Evolutionary conservation across 2,888 invertebrate genomes (phyloP).

Genomic region (Perizoma affinitatum): DNA sequence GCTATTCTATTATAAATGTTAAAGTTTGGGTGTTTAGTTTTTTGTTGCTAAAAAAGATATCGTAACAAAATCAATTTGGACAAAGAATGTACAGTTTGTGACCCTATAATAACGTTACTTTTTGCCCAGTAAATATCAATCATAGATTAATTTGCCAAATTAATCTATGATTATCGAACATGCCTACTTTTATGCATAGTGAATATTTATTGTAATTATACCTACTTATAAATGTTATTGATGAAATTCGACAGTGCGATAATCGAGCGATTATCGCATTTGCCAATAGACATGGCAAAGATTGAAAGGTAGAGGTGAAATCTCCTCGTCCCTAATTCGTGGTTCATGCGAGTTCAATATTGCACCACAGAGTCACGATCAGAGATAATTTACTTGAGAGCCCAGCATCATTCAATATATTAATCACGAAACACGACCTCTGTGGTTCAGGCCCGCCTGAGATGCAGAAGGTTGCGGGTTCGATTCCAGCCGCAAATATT

Average conservation of each 20-base stretch:
- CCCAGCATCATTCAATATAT: constrained; percentile 30
- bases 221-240: constrained; percentile 28
- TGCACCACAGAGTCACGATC: constrained; percentile 56
- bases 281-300: constrained; percentile 33
- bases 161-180: not conserved
- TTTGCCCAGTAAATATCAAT: too few relatives aligned
- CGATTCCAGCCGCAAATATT: too few relatives aligned
- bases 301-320: constrained; percentile 44
- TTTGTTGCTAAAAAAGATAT: too few relatives aligned
- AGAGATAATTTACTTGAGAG: constrained; percentile 22
- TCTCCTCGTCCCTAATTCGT: constrained; percentile 67
- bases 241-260: constrained; percentile 37
- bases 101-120: too few relatives aligned
- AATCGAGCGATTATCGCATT: constrained; percentile 45
- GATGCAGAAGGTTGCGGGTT: too few relatives aligned
- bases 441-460: too few relatives aligned
- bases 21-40: too few relatives aligned
- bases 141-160: too few relatives aligned
- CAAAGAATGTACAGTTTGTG: too few relatives aligned
- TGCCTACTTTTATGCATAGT: not conserved
- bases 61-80: too few relatives aligned
- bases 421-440: constrained; percentile 20
- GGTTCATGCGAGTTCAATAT: constrained; percentile 56
- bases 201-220: not conserved
- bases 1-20: too few relatives aligned